Percentiles rank a stretch among this genome's conserved stretches.
Conservation (phyloP, 2,797 vertebrate genomes). For the Distichodus sexfasciatus region DNA sequence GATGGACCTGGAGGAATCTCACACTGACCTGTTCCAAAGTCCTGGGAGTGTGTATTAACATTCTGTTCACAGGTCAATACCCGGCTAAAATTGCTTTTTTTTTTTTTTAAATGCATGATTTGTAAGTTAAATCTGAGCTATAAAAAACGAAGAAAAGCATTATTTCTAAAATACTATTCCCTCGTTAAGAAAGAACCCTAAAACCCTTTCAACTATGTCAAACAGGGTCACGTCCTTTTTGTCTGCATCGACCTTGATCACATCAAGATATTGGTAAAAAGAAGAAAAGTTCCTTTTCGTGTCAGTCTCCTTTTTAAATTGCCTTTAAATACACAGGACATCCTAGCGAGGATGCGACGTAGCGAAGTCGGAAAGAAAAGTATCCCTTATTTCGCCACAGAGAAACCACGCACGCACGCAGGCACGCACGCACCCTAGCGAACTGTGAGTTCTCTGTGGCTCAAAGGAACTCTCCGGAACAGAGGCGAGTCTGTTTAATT, state of each 20-base stretch:
- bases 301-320: slow-evolving; percentile 83
- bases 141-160: slow-evolving; percentile 91
- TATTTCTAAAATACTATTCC: slow-evolving; percentile 89
- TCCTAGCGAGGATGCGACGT: slow-evolving; percentile 87
- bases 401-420: slow-evolving; percentile 85
- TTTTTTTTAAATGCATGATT: slow-evolving; percentile 85
- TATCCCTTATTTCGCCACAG: slow-evolving; percentile 77
- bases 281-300: slow-evolving; percentile 77
- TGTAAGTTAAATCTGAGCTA: slow-evolving; percentile 92
- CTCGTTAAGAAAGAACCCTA: slow-evolving; percentile 84
- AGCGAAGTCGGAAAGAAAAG: slow-evolving; percentile 79
- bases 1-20: slow-evolving; percentile 81
- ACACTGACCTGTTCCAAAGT: slow-evolving; percentile 86
- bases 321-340: slow-evolving; percentile 87
- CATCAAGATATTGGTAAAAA: slow-evolving; percentile 86
- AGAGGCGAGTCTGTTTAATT: slow-evolving; percentile 82
- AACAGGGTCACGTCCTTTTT: slow-evolving; percentile 76
- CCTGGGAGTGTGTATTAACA: slow-evolving; percentile 89
- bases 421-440: no score
- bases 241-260: slow-evolving; percentile 87
- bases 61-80: slow-evolving; percentile 97
- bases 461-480: slow-evolving; percentile 86
- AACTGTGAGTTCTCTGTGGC: slow-evolving; percentile 85
- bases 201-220: slow-evolving; percentile 86
- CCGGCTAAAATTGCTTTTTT: slow-evolving; percentile 93